These are phyloP conservation scores for Papilio demoleus DNA, from an alignment of 2,888 invertebrate genomes.

Conservation along the genomic window DNA sequence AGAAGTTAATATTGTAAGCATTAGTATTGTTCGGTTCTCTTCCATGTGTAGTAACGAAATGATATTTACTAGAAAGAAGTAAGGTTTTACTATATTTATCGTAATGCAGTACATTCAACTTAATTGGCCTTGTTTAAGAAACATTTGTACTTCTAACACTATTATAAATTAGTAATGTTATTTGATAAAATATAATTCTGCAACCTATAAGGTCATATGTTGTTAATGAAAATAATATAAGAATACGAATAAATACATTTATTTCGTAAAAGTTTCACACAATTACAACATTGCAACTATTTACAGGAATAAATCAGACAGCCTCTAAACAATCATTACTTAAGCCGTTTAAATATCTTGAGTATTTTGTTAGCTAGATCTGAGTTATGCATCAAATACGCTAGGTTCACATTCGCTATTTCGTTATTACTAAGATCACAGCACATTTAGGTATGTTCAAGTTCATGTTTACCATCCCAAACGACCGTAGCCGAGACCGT, in stretches of 20 bases:
- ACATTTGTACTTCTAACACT: too few species aligned
- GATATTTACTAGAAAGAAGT: too few species aligned
- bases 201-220: too few species aligned
- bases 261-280: constrained; percentile 23
- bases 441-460: constrained; percentile 5
- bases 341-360: neutral
- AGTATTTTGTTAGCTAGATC: constrained; percentile 23
- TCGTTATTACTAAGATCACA: constrained; percentile 27
- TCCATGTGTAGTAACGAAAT: neutral
- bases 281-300: constrained; percentile 11
- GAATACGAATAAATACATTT: constrained; percentile 33
- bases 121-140: neutral
- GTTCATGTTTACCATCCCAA: constrained; percentile 45
- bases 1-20: too few species aligned
- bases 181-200: too few species aligned
- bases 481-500: constrained; percentile 47
- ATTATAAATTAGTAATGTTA: too few species aligned
- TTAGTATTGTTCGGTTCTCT: neutral
- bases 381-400: constrained; percentile 10
- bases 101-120: too few species aligned
- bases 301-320: constrained; percentile 1
- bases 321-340: constrained; percentile 18
- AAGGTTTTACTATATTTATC: too few species aligned
- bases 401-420: constrained; percentile 11
- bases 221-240: neutral